Base-by-base conservation (phyloP, 2,888 invertebrate genomes). In the Euphydryas editha region DNA sequence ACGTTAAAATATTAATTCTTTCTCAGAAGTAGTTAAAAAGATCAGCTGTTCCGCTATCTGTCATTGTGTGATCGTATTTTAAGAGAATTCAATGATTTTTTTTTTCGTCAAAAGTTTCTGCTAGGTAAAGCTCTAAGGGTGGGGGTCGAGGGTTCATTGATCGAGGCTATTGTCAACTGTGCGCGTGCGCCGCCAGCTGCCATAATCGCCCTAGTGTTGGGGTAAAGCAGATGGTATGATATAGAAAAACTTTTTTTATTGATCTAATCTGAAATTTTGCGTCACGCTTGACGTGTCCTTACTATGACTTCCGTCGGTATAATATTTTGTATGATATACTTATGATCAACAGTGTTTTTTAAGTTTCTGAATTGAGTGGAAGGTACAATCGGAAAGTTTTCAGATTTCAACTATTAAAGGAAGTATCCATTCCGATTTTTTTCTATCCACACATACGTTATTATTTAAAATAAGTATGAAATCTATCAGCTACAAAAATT, bases 151-250 rank as follows among this genome's bases (percentile, higher is more conserved):
- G 81, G 92, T 90, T 92, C 92, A 91, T 87, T 88, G 92, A 83
- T 90, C 92, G 89, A 78, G 73, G 76, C 81, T 80, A 87, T 89
- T 90, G 90, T 89, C 72, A 74, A 79, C 73, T 72, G 76, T 84
- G 86, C 91, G 90, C 90, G 90, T 88, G 90, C 91, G 88, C 68
- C 73, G 88, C 79, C 90, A 92, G 92, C 92, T 92, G 92, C 83
- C 73, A 76, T 73, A 73, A 78, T 83, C 81, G 84, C 83, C 81
- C 81, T 78, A 75, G 78, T 75, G 70, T 76, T 75, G 75, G 79
- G 80, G 81, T 78, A 78, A n/a, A 81, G 86, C 89, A 90, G 89
- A 88, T 90, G 90, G 85, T 81, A 79, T 76, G 76, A 75, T 80
- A 78, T 78, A 71, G 68, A 72, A 75, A 73, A 74, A 72, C 70